Evolutionary conservation across 2,888 invertebrate genomes (phyloP), one percentile per base, ranked within the genome.

Genomic region (Sminthurides aquaticus): DNA sequence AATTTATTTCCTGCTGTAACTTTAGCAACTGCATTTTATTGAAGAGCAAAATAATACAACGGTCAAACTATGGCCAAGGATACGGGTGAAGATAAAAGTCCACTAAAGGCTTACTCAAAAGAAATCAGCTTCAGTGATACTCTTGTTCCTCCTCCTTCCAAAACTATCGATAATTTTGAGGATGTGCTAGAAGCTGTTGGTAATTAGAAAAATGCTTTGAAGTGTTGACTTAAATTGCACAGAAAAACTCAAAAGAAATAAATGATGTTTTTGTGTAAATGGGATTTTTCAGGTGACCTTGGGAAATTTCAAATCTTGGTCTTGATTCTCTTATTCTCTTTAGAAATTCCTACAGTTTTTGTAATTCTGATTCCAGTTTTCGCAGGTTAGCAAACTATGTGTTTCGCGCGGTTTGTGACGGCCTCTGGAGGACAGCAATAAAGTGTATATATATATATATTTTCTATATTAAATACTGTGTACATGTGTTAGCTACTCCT

Each of bases 161-260:
- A 56, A 22, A 15, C 24, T 25, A n/a, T 26, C 25, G 57, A 60
- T 18, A 66, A 66, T 57, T 66, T 66, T 52, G 66, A 66, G 34
- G 66, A 66, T 58, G 34, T 66, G 26, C 43, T 66, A 26, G 62
- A 66, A 24, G 20, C 25, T 27, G 15, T 66, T 2, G 66, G 64
- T 63, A 27, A 29, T 25, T 49, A 11, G 24, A 52, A 20, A n/a
- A n/a, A n/a, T n/a, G n/a, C n/a, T n/a, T n/a, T n/a, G n/a, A n/a
- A n/a, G n/a, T n/a, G n/a, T n/a, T n/a, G n/a, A n/a, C n/a, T n/a
- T n/a, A n/a, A n/a, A n/a, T n/a, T n/a, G n/a, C n/a, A n/a, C n/a
- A n/a, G n/a, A n/a, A n/a, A n/a, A n/a, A n/a, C n/a, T n/a, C n/a
- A n/a, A n/a, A n/a, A n/a, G n/a, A n/a, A n/a, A n/a, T n/a, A n/a